phyloP scores from a whole-genome alignment of 2,797 vertebrate genomes.

The Botia kubotai region DNA sequence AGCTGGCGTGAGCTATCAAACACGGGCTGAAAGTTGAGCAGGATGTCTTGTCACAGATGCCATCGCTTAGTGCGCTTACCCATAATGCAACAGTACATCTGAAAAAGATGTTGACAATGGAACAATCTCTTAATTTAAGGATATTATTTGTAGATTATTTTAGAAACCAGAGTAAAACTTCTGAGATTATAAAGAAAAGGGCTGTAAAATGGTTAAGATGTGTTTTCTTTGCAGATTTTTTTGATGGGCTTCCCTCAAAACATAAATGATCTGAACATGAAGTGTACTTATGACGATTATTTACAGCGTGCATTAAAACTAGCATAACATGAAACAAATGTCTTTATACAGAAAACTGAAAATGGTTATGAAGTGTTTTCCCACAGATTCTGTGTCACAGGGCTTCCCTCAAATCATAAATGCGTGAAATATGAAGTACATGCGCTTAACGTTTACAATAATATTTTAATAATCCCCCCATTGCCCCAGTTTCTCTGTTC shows the following conservation, averaged over 20 bases:
- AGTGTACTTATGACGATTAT: background rate
- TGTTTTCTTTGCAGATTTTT: too few species aligned
- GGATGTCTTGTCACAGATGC: background rate
- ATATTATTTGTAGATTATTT: background rate
- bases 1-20: constrained; percentile 39
- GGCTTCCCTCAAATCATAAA: constrained; percentile 32
- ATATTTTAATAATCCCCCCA: background rate
- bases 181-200: background rate
- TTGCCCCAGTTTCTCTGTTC: background rate
- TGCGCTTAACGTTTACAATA: background rate
- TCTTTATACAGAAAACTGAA: constrained; percentile 32
- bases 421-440: constrained; percentile 37
- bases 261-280: background rate
- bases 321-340: too few species aligned
- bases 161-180: background rate
- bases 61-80: background rate
- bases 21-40: constrained; percentile 19
- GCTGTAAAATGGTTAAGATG: constrained; percentile 19
- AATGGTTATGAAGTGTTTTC: constrained; percentile 29
- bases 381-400: constrained; percentile 39
- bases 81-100: background rate
- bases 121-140: too few species aligned
- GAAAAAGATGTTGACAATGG: background rate
- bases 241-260: background rate
- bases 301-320: too few species aligned